These are phyloP conservation scores for Anas platyrhynchos DNA, from an alignment of 2,113 vertebrate genomes.

Conservation along the genomic window DNA sequence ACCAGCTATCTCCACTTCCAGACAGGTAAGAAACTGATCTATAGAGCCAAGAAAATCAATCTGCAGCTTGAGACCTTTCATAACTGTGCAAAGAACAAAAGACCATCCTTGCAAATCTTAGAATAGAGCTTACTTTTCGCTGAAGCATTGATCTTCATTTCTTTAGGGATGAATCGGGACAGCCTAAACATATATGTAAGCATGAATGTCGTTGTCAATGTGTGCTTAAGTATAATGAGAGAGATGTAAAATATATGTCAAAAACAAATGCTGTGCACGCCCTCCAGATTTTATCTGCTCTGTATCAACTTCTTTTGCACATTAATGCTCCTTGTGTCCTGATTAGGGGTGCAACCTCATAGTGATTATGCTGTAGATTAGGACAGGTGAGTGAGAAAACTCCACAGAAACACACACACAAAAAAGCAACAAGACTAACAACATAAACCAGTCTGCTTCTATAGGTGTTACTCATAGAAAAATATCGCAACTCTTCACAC, in stretches of 20 bases:
- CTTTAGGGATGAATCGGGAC: neutral
- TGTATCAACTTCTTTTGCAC: neutral
- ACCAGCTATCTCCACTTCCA: neutral
- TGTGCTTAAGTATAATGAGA: neutral
- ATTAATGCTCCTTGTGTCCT: neutral
- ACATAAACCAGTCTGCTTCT: neutral
- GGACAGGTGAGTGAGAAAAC: neutral
- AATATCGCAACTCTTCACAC: neutral
- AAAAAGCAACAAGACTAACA: neutral
- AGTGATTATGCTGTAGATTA: neutral
- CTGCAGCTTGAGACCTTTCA: neutral
- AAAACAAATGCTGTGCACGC: neutral
- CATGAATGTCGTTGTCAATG: fast-evolving
- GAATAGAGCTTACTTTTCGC: neutral
- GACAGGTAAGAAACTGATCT: neutral
- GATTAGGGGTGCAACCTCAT: neutral
- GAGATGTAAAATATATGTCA: neutral
- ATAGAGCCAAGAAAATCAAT: neutral
- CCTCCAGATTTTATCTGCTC: neutral
- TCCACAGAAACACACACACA: neutral
- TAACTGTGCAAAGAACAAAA: neutral
- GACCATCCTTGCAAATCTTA: neutral
- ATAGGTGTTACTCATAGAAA: neutral
- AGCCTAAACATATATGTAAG: neutral
- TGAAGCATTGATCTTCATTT: neutral